Evolutionary conservation across 1,140 invertebrate genomes (phyloP), one percentile per base, ranked within the genome.

Genomic region (Halictus rubicundus): DNA sequence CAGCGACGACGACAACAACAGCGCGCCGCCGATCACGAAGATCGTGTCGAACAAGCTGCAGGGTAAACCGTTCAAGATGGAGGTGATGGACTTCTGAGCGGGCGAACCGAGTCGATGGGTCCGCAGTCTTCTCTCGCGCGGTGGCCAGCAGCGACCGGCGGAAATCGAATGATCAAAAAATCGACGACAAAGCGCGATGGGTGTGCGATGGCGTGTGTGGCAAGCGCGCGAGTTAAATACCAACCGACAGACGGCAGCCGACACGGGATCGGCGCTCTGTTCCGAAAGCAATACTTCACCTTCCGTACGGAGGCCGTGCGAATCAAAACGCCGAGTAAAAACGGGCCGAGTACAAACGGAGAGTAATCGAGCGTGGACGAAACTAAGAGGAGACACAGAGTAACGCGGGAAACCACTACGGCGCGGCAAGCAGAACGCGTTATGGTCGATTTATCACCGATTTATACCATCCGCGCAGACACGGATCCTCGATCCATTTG

Each of bases 41-140:
- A 89, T 91, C 21, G 86, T 84, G 10, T 81, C 90, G 0, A 91
- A 90, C 27, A 88, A 90, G 27, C 86, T 91, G 65, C 85, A 89
- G 77, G 89, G 90, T 42, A 93, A 91, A 82, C 87, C 90, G 64
- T 94, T 94, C 80, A 91, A 93, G 79, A 93, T 94, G 92, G 91
- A 94, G 87, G 91, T 92, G n/a, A 93, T 93, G 89, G 89, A 94
- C 78, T 93, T 90, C 88, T 92, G 80, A 90, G 68, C 10, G 37
- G 59, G 23, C 16, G 19, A 46, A 19, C 27, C 37, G n/a, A 19
- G 21, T n/a, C 21, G 21, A 12, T 8, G 46, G 32, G 21, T 54
- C 32, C 46, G 39, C 37, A 16, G 14, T 57, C 61, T 25, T 5
- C 14, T 37, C n/a, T 27, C 25, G 61, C 32, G 2, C 10, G 6